A percentile compares a stretch with the other conserved stretches of the same genome.
Conservation (phyloP, 2,113 vertebrate species). For the Dicrurus megarhynchus region DNA sequence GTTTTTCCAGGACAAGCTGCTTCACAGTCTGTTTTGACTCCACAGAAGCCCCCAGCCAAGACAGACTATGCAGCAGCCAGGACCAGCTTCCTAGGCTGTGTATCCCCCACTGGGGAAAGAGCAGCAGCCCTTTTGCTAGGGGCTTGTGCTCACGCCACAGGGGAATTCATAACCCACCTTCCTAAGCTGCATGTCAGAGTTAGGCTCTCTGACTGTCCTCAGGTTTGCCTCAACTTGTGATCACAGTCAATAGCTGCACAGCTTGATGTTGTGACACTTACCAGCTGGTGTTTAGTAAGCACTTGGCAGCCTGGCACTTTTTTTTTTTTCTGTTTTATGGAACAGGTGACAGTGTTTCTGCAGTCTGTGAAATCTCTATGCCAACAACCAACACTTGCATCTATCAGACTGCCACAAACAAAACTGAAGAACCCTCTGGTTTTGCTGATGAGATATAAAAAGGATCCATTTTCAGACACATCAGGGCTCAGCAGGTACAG, state of each 20-base stretch:
- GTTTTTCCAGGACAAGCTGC: not conserved
- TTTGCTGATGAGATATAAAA: not conserved
- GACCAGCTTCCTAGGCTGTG: not conserved
- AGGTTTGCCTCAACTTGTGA: not conserved
- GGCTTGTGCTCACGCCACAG: not conserved
- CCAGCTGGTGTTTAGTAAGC: constrained; percentile 27
- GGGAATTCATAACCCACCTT: not conserved
- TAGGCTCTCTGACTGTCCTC: not conserved
- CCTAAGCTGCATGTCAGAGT: fast-evolving
- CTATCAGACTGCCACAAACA: not conserved
- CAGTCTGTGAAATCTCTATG: not conserved
- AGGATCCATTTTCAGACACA: not conserved
- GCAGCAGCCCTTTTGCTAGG: not conserved
- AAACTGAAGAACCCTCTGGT: not conserved
- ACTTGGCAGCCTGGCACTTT: not conserved
- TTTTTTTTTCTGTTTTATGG: not conserved
- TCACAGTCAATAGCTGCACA: not conserved
- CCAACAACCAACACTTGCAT: not conserved
- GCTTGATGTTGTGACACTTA: not conserved
- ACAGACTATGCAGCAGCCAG: not conserved
- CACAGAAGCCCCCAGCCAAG: not conserved
- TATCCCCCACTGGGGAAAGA: not conserved
- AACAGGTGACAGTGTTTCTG: constrained; percentile 23
- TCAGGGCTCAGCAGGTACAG: not conserved
- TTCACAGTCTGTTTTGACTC: not conserved